Evolutionary conservation across 2,888 invertebrate species (phyloP).

Genomic region (Tachina grossa): DNA sequence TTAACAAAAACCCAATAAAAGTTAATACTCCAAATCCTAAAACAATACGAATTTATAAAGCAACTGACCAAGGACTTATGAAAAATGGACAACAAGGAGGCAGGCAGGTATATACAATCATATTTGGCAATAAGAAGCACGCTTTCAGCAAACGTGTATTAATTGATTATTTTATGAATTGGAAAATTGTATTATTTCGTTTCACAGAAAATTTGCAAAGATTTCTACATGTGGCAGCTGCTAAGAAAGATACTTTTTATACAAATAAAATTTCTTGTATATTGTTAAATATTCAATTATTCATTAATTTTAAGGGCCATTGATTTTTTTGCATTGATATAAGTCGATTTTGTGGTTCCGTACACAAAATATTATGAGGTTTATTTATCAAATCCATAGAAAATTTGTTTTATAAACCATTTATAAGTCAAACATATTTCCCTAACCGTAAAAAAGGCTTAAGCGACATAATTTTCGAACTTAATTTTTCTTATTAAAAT

Average conservation of each 20-base stretch:
- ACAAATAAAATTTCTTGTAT: slow-evolving; percentile 43
- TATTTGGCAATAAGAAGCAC: slow-evolving; percentile 48
- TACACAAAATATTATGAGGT: neutral
- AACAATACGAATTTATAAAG: slow-evolving; percentile 37
- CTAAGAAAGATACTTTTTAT: neutral
- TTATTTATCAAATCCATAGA: no score
- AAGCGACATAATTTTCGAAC: no score
- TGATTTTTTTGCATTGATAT: neutral
- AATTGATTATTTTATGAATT: slow-evolving; percentile 14
- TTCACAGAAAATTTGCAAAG: slow-evolving; percentile 41
- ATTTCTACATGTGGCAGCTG: slow-evolving; percentile 49
- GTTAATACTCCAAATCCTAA: slow-evolving; percentile 37
- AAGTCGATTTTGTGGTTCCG: neutral
- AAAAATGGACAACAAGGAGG: neutral
- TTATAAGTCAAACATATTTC: no score
- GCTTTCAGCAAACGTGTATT: slow-evolving; percentile 61
- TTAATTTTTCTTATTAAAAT: no score
- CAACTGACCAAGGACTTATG: slow-evolving; percentile 49
- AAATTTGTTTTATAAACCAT: no score
- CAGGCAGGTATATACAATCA: slow-evolving; percentile 32
- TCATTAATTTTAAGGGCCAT: slow-evolving; percentile 21
- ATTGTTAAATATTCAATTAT: slow-evolving; percentile 30
- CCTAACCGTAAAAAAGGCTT: no score
- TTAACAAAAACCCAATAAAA: slow-evolving; percentile 38
- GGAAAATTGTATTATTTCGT: neutral